Evolutionary conservation across 2,113 vertebrate genomes (phyloP).

Genomic region (Callaeas wilsoni): DNA sequence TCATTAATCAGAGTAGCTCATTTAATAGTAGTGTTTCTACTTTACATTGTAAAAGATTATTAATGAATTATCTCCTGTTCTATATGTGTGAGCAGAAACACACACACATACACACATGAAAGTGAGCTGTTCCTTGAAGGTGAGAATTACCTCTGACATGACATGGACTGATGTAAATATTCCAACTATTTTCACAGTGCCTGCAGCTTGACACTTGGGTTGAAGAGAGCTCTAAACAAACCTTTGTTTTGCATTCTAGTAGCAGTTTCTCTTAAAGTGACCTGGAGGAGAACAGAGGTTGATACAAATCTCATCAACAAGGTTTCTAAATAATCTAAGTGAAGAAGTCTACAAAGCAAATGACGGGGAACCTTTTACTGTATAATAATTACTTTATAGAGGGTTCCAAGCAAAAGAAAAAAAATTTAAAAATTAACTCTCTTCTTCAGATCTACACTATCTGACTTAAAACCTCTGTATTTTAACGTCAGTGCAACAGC

Average conservation of each 20-base stretch:
- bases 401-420: background rate
- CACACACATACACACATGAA: background rate
- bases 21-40: background rate
- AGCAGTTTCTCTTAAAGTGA: background rate
- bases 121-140: background rate
- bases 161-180: background rate
- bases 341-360: background rate
- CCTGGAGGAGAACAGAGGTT: background rate
- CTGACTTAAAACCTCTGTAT: background rate
- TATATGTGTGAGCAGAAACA: background rate
- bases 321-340: background rate
- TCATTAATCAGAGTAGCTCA: background rate
- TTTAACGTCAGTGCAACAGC: background rate
- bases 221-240: slow-evolving; percentile 1
- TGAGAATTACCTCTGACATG: background rate
- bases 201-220: background rate
- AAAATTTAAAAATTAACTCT: too few relatives aligned
- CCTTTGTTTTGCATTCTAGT: background rate
- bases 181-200: background rate
- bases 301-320: background rate
- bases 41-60: background rate
- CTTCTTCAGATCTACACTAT: background rate
- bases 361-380: background rate
- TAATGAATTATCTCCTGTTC: background rate
- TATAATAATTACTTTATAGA: background rate